Percentiles rank a stretch among this genome's conserved stretches.
These are phyloP conservation scores for Nestor notabilis DNA, from an alignment of 2,113 vertebrate species.

Conservation along the genomic window DNA sequence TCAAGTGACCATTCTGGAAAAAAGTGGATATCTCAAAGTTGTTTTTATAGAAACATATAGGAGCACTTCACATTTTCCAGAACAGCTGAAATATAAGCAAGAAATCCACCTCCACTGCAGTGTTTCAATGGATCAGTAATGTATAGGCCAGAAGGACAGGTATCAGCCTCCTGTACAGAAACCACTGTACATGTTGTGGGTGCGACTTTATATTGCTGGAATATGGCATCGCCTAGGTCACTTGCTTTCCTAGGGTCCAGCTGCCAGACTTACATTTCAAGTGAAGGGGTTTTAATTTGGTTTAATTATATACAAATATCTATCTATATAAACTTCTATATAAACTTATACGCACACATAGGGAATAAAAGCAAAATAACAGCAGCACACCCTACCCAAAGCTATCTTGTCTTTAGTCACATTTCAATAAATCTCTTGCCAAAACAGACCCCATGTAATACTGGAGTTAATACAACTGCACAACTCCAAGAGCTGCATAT, in stretches of 20 bases:
- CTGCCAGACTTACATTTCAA: neutral
- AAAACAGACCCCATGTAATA: neutral
- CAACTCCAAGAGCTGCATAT: neutral
- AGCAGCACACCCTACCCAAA: neutral
- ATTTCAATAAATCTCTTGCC: neutral
- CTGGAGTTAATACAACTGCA: neutral
- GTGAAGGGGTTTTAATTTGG: neutral
- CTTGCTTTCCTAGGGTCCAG: neutral
- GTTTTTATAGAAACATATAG: neutral
- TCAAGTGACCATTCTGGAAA: neutral
- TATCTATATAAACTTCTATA: fast-evolving
- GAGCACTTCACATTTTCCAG: neutral
- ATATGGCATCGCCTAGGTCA: neutral
- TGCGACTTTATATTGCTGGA: neutral
- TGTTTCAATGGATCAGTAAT: neutral
- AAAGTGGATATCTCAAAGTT: neutral
- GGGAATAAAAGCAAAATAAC: neutral
- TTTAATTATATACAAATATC: neutral
- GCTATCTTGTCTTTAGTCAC: neutral
- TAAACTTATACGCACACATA: neutral
- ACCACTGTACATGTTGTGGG: fast-evolving
- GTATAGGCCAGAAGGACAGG: neutral
- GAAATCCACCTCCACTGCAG: neutral
- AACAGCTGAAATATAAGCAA: neutral
- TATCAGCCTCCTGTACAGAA: neutral